Evolutionary conservation across 2,797 vertebrate species (phyloP).

Genomic region (Vireo griseus): DNA sequence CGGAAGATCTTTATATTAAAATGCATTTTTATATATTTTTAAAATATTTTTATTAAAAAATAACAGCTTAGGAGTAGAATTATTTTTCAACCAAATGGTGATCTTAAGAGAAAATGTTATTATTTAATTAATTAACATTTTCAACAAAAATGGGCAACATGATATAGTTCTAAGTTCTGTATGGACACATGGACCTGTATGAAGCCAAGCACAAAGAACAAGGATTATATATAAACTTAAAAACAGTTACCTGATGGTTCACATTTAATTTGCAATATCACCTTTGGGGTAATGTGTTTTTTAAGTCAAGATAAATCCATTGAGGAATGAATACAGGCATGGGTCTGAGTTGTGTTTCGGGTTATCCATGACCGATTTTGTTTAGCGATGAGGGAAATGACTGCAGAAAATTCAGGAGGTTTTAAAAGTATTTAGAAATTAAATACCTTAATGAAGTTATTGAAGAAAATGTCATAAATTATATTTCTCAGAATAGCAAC

Average conservation of each 20-base stretch:
- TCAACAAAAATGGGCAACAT: neutral
- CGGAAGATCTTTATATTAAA: neutral
- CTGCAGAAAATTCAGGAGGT: neutral
- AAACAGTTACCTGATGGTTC: neutral
- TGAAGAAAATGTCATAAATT: neutral
- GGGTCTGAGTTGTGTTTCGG: neutral
- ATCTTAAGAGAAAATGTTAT: neutral
- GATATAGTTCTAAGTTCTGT: neutral
- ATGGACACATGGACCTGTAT: neutral
- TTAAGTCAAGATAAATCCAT: neutral
- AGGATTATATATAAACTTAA: neutral
- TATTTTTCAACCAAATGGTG: neutral
- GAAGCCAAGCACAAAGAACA: neutral
- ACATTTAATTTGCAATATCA: neutral
- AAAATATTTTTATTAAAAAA: neutral
- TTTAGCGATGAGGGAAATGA: neutral
- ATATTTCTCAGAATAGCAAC: neutral
- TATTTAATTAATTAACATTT: neutral
- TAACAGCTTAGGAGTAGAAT: neutral
- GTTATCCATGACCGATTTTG: neutral
- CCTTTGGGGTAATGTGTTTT: neutral
- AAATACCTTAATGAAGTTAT: neutral
- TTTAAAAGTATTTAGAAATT: neutral
- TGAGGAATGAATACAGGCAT: neutral
- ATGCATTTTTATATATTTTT: neutral